Base-by-base conservation (phyloP, 2,113 vertebrate species). In the Cavia porcellus region DNA sequence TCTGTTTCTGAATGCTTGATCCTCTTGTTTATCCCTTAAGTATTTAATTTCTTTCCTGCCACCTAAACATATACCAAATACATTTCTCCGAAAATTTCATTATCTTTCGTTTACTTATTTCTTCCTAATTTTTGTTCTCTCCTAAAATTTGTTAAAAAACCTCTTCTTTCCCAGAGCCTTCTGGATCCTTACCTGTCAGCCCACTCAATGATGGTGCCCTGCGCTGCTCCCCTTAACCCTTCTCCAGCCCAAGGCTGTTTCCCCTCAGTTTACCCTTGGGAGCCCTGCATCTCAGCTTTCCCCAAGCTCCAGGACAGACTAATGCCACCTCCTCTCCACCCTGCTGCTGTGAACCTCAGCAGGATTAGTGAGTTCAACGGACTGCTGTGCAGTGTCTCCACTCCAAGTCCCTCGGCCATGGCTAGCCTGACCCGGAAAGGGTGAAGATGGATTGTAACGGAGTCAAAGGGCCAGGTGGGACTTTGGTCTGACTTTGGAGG, bases 361-460 rank as follows among this genome's bases (percentile, higher is more conserved):
- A 92, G 97, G 96, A 98, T 98, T 98, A 98, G 96, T 95, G 95
- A 97, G 96, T 90, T 97, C 97, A 84, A 38, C 38, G 97, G 90
- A 57, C 90, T 90, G 82, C 64, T 45, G 90, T 52, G 22, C 55
- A 80, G 74, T 15, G 35, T 92, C 90, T 92, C 90, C 64, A 68
- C 83, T 79, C 38, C 3, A 1, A 1, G 30, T 79, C 72, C 62
- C 72, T 86, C 52, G 2, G 52, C 72, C 77, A 57, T 35, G 89
- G 96, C 66, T 52, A 62, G 28, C 50, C 42, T 75, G 72, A 77
- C 42, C 57, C 7, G 80, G 68, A 84, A 83, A 52, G 82, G 19
- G 74, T 61, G n/a, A 79, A 57, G 81, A 55, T 70, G 55, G 35
- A 47, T 81, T 92, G 13, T n/a, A 42, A 80, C 25, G 85, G 92